A percentile compares a stretch with the other conserved stretches of the same genome.
Evolutionary conservation across 2,888 invertebrate genomes (phyloP).

Genomic region (Agriopis leucophaearia): DNA sequence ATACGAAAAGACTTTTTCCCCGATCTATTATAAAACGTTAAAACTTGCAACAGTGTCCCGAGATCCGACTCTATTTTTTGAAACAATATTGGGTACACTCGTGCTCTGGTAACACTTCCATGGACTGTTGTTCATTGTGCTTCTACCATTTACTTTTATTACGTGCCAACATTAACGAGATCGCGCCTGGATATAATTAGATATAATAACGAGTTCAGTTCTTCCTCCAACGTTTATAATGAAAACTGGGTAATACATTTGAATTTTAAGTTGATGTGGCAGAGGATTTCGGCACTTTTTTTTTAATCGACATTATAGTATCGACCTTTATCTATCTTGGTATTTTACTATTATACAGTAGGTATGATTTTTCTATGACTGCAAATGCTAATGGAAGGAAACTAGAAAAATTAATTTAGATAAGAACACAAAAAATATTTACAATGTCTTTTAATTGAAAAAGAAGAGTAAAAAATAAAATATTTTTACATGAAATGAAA

Average conservation of each 20-base stretch:
- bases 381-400: too few relatives aligned
- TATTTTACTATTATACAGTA: too few relatives aligned
- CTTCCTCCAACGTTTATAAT: slow-evolving; percentile 47
- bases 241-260: slow-evolving; percentile 14
- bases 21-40: too few relatives aligned
- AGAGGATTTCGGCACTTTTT: neutral
- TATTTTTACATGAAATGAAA: too few relatives aligned
- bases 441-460: too few relatives aligned
- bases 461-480: too few relatives aligned
- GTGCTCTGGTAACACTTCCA: slow-evolving; percentile 23
- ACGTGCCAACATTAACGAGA: slow-evolving; percentile 67
- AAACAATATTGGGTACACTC: slow-evolving; percentile 14
- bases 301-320: neutral
- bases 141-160: slow-evolving; percentile 62
- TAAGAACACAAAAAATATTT: too few relatives aligned
- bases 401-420: too few relatives aligned
- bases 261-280: slow-evolving; percentile 8
- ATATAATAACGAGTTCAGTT: slow-evolving; percentile 61
- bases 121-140: slow-evolving; percentile 22
- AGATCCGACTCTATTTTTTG: neutral
- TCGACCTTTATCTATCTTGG: too few relatives aligned
- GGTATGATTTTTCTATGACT: too few relatives aligned
- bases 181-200: slow-evolving; percentile 65
- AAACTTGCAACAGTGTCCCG: neutral
- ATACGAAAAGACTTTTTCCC: too few relatives aligned